Conservation (phyloP, 2,113 vertebrate genomes). For the Casuarius casuarius region DNA sequence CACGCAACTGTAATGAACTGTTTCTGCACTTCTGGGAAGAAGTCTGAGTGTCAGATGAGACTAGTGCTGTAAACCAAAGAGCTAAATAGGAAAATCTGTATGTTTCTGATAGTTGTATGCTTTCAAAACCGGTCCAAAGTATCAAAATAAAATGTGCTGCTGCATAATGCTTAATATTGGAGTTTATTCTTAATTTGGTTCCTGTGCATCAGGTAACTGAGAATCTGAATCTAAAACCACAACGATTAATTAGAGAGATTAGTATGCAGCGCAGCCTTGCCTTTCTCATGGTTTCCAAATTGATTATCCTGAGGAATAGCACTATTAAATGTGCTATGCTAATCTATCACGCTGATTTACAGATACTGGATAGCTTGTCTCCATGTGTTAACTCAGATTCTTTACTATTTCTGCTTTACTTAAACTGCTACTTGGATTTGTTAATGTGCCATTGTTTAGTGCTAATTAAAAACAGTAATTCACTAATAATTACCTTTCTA, state of each 20-base stretch:
- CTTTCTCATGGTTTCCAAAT: background rate
- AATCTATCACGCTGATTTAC: background rate
- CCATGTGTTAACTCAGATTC: background rate
- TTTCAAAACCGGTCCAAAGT: conserved; percentile 1
- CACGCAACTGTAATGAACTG: background rate
- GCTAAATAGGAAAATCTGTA: background rate
- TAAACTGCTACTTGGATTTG: background rate
- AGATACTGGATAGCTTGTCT: background rate
- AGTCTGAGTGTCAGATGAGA: background rate
- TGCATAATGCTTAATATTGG: background rate
- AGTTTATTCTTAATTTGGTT: background rate
- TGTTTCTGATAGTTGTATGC: background rate
- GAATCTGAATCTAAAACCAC: background rate
- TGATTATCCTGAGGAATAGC: background rate
- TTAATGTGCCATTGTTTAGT: background rate
- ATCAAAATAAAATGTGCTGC: conserved; percentile 32
- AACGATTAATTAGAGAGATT: background rate
- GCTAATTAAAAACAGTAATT: background rate
- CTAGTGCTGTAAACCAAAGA: conserved; percentile 27
- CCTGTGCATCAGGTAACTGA: background rate
- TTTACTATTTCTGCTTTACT: background rate
- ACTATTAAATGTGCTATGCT: background rate
- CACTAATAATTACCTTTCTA: background rate
- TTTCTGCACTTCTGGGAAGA: background rate
- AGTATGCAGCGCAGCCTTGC: background rate